Percentiles rank a stretch among this genome's conserved stretches.
Conservation (phyloP, 2,888 invertebrate species). For the Aproaerema taeniolella region DNA sequence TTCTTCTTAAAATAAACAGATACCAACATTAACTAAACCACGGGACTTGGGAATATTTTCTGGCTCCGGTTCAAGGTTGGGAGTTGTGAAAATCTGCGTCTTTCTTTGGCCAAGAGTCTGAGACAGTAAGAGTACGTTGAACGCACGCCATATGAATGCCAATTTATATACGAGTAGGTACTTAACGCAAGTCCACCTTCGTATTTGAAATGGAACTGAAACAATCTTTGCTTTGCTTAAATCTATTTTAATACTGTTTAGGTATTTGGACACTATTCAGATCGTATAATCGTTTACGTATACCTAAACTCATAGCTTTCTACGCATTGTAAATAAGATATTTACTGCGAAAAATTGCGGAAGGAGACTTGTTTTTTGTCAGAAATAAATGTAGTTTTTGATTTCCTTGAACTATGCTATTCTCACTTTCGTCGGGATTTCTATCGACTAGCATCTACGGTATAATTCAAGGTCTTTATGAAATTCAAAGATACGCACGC, state of each 20-base stretch:
- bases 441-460: constrained; percentile 1
- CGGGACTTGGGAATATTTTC: constrained; percentile 46
- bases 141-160: constrained; percentile 34
- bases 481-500: constrained; percentile 11
- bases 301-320: too few species aligned
- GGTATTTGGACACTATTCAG: too few species aligned
- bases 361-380: neutral
- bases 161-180: too few species aligned
- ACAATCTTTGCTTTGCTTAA: too few species aligned
- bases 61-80: constrained; percentile 74
- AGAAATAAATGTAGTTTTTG: too few species aligned
- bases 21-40: constrained; percentile 41
- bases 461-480: constrained; percentile 16
- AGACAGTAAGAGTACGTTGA: constrained; percentile 49
- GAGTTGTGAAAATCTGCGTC: constrained; percentile 60
- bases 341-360: too few species aligned
- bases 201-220: too few species aligned
- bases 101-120: constrained; percentile 61
- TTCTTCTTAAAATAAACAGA: constrained; percentile 42
- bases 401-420: constrained; percentile 9
- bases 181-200: too few species aligned
- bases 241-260: too few species aligned
- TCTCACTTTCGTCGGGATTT: neutral
- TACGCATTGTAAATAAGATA: too few species aligned
- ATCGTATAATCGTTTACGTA: too few species aligned